Evolutionary conservation across 2,113 vertebrate genomes (phyloP), one percentile per base, ranked within the genome.

Genomic region (Hypocryptadius cinnamomeus): DNA sequence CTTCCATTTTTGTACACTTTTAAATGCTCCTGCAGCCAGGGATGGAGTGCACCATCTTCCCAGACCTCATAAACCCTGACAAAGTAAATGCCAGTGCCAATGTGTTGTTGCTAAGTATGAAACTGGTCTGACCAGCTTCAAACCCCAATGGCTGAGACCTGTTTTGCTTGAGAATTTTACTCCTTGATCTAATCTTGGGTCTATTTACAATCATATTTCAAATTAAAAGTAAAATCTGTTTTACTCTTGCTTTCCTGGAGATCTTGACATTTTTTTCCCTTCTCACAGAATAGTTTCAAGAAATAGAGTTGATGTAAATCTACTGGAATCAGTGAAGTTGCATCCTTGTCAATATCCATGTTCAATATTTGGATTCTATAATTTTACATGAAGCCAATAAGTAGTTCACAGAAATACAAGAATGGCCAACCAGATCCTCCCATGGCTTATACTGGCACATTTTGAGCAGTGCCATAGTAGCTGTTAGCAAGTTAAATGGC

Each of bases 121-220:
- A 96, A 96, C 96, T 95, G 88, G 95, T 96, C 84, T 80, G 84
- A 95, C 94, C 79, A 90, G 94, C 79, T 92, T 91, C 85, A 85
- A 83, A 39, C 54, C 45, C 71, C 68, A 79, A 35, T 47, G 64
- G 71, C 69, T 92, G n/a, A 50, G 89, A 85, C 59, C 23, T 74
- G 73, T 57, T 93, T 59, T 92, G 66, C 79, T 23, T 65, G 33
- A 85, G 54, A 91, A 89, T 83, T 82, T 87, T 50, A 87, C 33
- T 90, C 50, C 54, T 92, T 73, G 94, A 95, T 96, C 35, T 95
- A 92, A 97, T 96, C 96, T 93, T 79, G 35, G 28, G 18, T 89
- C 79, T 89, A 90, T 87, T 96, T 92, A 85, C 51, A 92, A 73
- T 54, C 45, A 28, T 80, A 79, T 79, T 82, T 84, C 73, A 93